Conservation (phyloP, 2,888 invertebrate species). For the Cerceris ruficornis region DNA sequence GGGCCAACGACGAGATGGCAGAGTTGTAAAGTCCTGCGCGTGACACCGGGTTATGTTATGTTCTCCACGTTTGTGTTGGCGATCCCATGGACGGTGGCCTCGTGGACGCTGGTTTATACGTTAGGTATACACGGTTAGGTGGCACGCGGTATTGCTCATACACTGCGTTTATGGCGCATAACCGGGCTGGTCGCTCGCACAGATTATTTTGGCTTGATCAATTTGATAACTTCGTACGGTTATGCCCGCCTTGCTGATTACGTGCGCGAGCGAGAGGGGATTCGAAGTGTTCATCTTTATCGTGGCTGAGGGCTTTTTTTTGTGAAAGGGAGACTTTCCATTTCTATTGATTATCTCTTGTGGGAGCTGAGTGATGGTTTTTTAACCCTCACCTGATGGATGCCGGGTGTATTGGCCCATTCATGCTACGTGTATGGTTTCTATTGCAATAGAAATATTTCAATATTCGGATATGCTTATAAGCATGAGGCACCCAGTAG, state of each 20-base stretch:
- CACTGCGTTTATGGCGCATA: slow-evolving; percentile 81
- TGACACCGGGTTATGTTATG: slow-evolving; percentile 80
- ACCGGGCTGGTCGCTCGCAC: slow-evolving; percentile 77
- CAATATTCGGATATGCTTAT: too few species aligned
- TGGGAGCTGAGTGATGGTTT: slow-evolving; percentile 10
- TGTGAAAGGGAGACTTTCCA: slow-evolving; percentile 32
- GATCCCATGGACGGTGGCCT: slow-evolving; percentile 69
- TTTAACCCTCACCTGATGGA: not conserved
- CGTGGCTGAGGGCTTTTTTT: slow-evolving; percentile 30
- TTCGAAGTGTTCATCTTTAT: slow-evolving; percentile 62
- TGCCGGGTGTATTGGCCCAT: too few species aligned
- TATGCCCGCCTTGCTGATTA: slow-evolving; percentile 77
- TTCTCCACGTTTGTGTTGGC: slow-evolving; percentile 73
- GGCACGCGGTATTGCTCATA: slow-evolving; percentile 79
- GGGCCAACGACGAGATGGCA: slow-evolving; percentile 76
- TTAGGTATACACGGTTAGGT: slow-evolving; percentile 72
- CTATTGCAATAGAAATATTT: too few species aligned
- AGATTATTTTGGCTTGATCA: slow-evolving; percentile 82
- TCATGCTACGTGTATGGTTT: too few species aligned
- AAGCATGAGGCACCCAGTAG: too few species aligned
- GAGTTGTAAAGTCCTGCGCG: slow-evolving; percentile 81
- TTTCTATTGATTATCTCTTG: slow-evolving; percentile 38
- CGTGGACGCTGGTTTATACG: slow-evolving; percentile 73
- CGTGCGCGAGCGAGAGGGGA: slow-evolving; percentile 57
- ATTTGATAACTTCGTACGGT: slow-evolving; percentile 80